phyloP scores from a whole-genome alignment of 2,797 vertebrate genomes.

The Poeciliopsis paucimaculata region DNA sequence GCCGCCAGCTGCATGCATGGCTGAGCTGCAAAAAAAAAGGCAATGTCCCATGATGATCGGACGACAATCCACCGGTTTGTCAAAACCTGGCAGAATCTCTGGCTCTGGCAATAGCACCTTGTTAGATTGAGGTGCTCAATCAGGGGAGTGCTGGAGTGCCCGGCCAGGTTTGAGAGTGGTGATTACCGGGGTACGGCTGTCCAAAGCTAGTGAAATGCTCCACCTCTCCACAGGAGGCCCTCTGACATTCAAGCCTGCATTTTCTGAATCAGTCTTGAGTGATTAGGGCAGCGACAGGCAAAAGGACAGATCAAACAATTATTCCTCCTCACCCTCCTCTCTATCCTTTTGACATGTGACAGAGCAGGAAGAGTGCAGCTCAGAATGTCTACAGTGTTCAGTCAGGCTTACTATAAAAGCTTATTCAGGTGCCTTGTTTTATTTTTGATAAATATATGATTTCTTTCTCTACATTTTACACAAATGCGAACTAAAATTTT shows the following conservation, averaged over 20 bases:
- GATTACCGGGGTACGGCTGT: slow-evolving; percentile 95
- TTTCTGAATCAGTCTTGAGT: slow-evolving; percentile 99
- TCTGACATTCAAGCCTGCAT: slow-evolving; percentile 99
- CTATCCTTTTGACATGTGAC: slow-evolving; percentile 76
- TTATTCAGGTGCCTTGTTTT: slow-evolving; percentile 7
- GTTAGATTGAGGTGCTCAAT: slow-evolving; percentile 99
- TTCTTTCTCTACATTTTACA: background rate
- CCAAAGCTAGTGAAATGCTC: slow-evolving; percentile 93
- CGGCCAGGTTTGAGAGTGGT: slow-evolving; percentile 94
- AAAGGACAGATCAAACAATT: slow-evolving; percentile 97
- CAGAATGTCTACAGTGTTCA: slow-evolving; percentile 48
- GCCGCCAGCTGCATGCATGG: slow-evolving; percentile 67
- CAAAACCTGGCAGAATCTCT: slow-evolving; percentile 92
- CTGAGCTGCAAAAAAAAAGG: slow-evolving; percentile 73
- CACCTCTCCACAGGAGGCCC: slow-evolving; percentile 96
- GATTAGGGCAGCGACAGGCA: slow-evolving; percentile 96
- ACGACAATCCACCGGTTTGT: slow-evolving; percentile 90
- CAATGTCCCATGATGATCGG: slow-evolving; percentile 91
- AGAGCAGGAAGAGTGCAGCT: slow-evolving; percentile 63
- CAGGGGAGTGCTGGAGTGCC: slow-evolving; percentile 94
- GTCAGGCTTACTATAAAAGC: slow-evolving; percentile 48
- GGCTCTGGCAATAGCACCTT: slow-evolving; percentile 89
- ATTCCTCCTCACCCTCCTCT: slow-evolving; percentile 84
- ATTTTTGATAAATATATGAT: slow-evolving; percentile 7
- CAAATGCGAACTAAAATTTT: background rate